Base-by-base conservation (phyloP, 1,140 invertebrate genomes). In the Aricia agestis region DNA sequence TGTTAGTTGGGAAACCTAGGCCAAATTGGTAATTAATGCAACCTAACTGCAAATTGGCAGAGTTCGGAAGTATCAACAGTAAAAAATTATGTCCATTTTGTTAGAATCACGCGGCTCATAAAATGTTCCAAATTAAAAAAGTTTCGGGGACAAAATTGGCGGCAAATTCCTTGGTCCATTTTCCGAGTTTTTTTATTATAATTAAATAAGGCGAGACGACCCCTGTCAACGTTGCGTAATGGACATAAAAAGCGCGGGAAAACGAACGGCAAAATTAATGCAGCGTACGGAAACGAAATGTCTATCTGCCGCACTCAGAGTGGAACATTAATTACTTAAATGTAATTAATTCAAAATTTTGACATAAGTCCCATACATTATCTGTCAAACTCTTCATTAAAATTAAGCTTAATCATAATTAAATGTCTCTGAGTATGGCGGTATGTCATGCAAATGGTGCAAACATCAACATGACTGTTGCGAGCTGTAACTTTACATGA, bases 41-140 rank as follows among this genome's bases (percentile, higher is more conserved):
- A 52, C 45, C 11, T 52, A 52, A 52, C 45, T 52, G 45, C 45
- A 52, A 52, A 52, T 52, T 52, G 45, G 45, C 11, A 52, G 45
- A 52, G 45, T 52, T 52, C 10, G 45, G 13, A 13, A 52, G 45
- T 52, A 67, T 36, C 15, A 63, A 63, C 17, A 59, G 58, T 19
- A 63, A 63, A 61, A 19, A 63, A 63, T 19, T 19, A 11, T 11
- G 19, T 63, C 59, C 59, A 11, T 63, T 63, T 19, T 25, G 59
- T 63, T 63, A 25, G 10, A 63, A 58, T 69, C 18, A 17, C 41
- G 11, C 10, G 19, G 11, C n/a, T 6, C 11, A 18, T 15, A 69
- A 69, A 58, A 68, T 68, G 45, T 52, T 25, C 9, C n/a, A 68
- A 57, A 68, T 32, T 31, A 68, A 52, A 68, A 52, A 68, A 57